phyloP scores from a whole-genome alignment of 1,140 invertebrate species.

The Tetramorium parvispinum region DNA sequence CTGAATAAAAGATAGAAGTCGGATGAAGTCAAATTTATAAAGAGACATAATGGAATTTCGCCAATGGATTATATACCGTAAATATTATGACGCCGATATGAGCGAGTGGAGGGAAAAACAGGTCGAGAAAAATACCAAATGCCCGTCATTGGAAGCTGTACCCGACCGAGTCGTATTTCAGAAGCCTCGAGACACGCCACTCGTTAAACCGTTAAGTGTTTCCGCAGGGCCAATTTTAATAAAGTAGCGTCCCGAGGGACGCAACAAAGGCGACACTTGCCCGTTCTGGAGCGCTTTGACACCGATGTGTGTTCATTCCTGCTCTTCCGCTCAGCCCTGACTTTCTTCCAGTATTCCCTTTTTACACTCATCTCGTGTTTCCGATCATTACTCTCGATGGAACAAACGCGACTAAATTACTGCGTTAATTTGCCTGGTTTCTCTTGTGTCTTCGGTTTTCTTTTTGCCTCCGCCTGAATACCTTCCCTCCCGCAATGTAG shows the following conservation, averaged over 20 bases:
- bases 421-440: conserved; percentile 32
- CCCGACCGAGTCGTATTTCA: conserved; percentile 26
- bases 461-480: neutral
- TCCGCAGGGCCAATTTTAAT: conserved; percentile 78
- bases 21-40: neutral
- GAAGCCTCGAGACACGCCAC: conserved; percentile 46
- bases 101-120: conserved; percentile 4
- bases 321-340: neutral
- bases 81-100: neutral
- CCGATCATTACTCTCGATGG: conserved; percentile 29
- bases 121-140: conserved; percentile 1
- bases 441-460: neutral
- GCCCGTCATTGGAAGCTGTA: conserved; percentile 2
- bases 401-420: conserved; percentile 22
- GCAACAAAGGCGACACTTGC: conserved; percentile 69
- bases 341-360: conserved; percentile 38
- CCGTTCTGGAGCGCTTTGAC: conserved; percentile 62
- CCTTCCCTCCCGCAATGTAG: neutral
- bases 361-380: conserved; percentile 54
- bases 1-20: neutral
- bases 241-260: conserved; percentile 66
- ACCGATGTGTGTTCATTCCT: conserved; percentile 58
- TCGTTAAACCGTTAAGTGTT: conserved; percentile 72
- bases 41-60: neutral
- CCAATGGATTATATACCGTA: neutral